Evolutionary conservation across 2,797 vertebrate species (phyloP).

Genomic region (Eulemur rubriventer): DNA sequence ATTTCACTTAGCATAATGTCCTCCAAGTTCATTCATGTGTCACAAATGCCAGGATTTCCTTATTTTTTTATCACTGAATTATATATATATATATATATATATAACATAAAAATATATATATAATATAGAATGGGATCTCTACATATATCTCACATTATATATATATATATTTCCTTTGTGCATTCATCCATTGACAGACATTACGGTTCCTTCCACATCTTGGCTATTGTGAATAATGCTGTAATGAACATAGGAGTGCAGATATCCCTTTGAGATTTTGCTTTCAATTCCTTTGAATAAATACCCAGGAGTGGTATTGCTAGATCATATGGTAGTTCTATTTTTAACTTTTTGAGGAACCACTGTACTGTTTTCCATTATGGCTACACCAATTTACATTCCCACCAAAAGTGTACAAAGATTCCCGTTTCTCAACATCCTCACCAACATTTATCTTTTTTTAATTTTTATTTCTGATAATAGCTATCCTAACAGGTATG

Average conservation of each 20-base stretch:
- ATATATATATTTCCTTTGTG: no score
- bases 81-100: neutral
- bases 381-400: neutral
- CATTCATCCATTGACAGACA: neutral
- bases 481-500: neutral
- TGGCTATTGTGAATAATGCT: neutral
- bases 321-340: neutral
- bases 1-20: neutral
- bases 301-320: no score
- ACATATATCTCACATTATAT: neutral
- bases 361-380: neutral
- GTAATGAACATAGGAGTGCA: neutral
- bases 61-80: neutral
- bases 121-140: neutral
- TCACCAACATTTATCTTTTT: neutral
- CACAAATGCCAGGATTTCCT: neutral
- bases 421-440: neutral
- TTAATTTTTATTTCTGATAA: neutral
- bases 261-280: neutral
- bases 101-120: no score
- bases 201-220: neutral
- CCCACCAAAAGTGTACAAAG: neutral
- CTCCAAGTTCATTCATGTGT: neutral
- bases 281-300: neutral
- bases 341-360: neutral